phyloP scores from a whole-genome alignment of 2,888 invertebrate genomes.

The Eilema depressum region DNA sequence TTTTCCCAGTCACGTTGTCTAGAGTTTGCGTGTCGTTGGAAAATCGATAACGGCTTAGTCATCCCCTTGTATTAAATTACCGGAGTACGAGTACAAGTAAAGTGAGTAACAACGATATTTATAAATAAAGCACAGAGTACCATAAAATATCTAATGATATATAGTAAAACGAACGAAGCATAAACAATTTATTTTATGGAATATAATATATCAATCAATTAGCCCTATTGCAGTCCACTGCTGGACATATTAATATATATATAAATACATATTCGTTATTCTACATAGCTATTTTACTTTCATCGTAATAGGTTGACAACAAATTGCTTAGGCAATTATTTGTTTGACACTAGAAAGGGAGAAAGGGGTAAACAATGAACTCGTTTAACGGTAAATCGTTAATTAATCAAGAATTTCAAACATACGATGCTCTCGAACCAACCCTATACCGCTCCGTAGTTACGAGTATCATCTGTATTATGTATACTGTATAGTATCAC shows the following conservation, averaged over 20 bases:
- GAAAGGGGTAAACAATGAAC: background rate
- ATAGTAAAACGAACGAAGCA: background rate
- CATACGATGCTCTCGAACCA: too few relatives aligned
- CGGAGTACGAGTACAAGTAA: background rate
- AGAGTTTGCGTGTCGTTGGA: slow-evolving; percentile 43
- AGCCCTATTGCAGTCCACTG: too few relatives aligned
- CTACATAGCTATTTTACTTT: background rate
- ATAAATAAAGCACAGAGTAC: background rate
- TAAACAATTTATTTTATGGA: background rate
- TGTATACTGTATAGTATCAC: too few relatives aligned
- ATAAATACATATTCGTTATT: too few relatives aligned
- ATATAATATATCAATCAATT: too few relatives aligned
- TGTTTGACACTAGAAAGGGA: background rate
- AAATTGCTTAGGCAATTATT: background rate
- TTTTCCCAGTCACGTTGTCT: slow-evolving; percentile 12
- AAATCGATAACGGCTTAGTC: slow-evolving; percentile 50
- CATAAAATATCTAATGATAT: background rate
- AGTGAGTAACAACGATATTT: slow-evolving; percentile 3
- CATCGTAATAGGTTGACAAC: background rate
- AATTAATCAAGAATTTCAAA: background rate
- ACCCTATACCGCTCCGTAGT: background rate
- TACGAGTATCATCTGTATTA: background rate
- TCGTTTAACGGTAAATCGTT: background rate
- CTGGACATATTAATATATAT: too few relatives aligned
- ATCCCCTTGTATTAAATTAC: slow-evolving; percentile 46